Base-by-base conservation (phyloP, 2,113 vertebrate species). In the Coregonus clupeaformis region DNA sequence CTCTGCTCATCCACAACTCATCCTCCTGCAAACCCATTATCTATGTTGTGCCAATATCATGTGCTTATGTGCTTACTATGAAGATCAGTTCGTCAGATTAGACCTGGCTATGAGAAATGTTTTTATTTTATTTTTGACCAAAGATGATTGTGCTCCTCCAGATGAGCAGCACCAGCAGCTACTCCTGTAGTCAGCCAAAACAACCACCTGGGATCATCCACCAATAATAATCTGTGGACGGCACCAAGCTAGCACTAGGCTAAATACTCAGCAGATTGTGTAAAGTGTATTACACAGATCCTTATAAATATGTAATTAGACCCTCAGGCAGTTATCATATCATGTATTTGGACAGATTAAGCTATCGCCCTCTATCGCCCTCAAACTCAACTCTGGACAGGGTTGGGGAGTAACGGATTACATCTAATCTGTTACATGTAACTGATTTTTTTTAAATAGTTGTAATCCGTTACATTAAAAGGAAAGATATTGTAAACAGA, bases 261-360 rank as follows among this genome's bases (percentile, higher is more conserved):
- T 70, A n/a, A 80, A 77, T 49, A 55, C 78, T 66, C 71, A 70
- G 5, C 60, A 62, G 49, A 71, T 81, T 90, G 69, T 68, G 62
- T 45, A 78, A 68, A 60, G 67, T 73, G 22, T 69, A 66, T 82
- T 80, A 45, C 55, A 49, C 69, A 78, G 79, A 86, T 85, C 75
- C 70, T 78, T 30, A 11, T 68, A 77, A 80, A 80, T 69, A 65
- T 73, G 65, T 78, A 70, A 84, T 84, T 84, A 86, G 16, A 75
- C 71, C 74, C 60, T 64, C 59, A 16, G 71, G 78, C 78, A 59
- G 62, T 77, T 74, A 57, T 67, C 64, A 24, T 75, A 64, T 79
- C 63, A 55, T 55, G 36, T 85, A 72, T 82, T 89, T 78, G 71
- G 75, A 71, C 70, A 60, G 76, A 80, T 88, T 79, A 76, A 72